A percentile compares a stretch with the other conserved stretches of the same genome.
phyloP scores from a whole-genome alignment of 2,797 vertebrate species.

The Coranthus polyacanthus region DNA sequence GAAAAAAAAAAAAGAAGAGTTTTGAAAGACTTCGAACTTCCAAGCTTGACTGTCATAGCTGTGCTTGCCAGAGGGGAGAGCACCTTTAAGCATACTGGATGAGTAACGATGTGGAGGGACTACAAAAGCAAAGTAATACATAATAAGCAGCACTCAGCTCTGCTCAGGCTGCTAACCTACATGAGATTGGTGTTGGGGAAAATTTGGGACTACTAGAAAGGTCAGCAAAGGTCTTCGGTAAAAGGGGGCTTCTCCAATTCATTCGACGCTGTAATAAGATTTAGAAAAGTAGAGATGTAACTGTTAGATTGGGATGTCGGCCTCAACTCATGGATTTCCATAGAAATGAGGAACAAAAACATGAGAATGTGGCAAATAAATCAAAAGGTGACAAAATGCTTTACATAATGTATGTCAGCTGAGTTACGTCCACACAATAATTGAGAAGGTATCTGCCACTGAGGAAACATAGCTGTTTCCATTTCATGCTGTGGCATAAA shows the following conservation, averaged over 20 bases:
- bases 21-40: constrained; percentile 82
- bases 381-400: constrained; percentile 44
- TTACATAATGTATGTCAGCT: constrained; percentile 17
- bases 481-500: constrained; percentile 23
- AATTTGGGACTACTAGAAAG: constrained; percentile 54
- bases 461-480: constrained; percentile 30
- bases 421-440: constrained; percentile 1
- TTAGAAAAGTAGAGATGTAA: constrained; percentile 25
- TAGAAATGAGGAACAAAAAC: constrained; percentile 51
- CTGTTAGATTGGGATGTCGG: constrained; percentile 41
- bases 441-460: constrained; percentile 15
- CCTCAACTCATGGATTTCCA: constrained; percentile 53
- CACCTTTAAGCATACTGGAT: constrained; percentile 83
- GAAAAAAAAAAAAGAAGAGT: constrained; percentile 51
- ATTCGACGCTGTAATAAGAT: constrained; percentile 45
- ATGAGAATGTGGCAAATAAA: constrained; percentile 1
- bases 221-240: constrained; percentile 45
- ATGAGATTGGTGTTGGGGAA: constrained; percentile 63
- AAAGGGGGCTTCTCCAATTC: constrained; percentile 31
- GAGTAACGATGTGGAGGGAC: constrained; percentile 79
- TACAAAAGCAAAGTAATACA: constrained; percentile 82
- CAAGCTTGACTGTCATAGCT: constrained; percentile 81
- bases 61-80: constrained; percentile 84
- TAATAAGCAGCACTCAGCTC: constrained; percentile 69
- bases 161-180: constrained; percentile 69